Base-by-base conservation (phyloP, 2,888 invertebrate species). In the Tridacna gigas region DNA sequence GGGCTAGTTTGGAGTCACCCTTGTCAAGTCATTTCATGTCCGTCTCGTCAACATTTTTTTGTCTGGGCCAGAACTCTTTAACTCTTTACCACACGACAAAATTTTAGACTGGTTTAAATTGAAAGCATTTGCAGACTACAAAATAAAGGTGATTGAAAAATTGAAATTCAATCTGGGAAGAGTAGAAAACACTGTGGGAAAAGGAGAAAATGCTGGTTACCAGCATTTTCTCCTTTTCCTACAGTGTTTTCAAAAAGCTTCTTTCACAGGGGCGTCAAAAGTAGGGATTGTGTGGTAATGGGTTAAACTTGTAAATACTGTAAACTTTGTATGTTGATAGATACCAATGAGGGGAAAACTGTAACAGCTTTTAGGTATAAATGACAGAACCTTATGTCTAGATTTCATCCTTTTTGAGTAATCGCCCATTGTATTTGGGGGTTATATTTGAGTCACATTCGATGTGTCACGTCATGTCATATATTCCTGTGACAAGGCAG, bases 401-500 rank as follows among this genome's bases (percentile, higher is more conserved):
- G 25, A 65, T 25, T 26, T 65, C 26, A 25, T 9, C 25, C 18
- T 13, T 51, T 51, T 51, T 18, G 51, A 18, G 51, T 12, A 11
- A 20, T 13, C 9, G 65, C 65, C 65, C 13, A 26, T 65, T 65
- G 4, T 22, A 22, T 25, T 65, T 11, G 4, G 25, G 25, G 15
- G 13, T 25, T 25, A 51, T n/a, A n/a, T n/a, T n/a, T n/a, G n/a
- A n/a, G n/a, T n/a, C n/a, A 51, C 12, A 65, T 65, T 65, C 15
- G 25, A 26, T 9, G 65, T 65, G 65, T 65, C 65, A 65, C 65
- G 26, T 65, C 25, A 65, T 65, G 65, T 65, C 65, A 61, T 26
- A 60, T 60, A 11, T 60, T 11, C 15, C 7, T 60, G 60, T 65
- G 7, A 65, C 5, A 22, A 65, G 65, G 15, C 65, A 65, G 65